Evolutionary conservation across 1,140 invertebrate genomes (phyloP).

Genomic region (Aphaenogaster floridana): DNA sequence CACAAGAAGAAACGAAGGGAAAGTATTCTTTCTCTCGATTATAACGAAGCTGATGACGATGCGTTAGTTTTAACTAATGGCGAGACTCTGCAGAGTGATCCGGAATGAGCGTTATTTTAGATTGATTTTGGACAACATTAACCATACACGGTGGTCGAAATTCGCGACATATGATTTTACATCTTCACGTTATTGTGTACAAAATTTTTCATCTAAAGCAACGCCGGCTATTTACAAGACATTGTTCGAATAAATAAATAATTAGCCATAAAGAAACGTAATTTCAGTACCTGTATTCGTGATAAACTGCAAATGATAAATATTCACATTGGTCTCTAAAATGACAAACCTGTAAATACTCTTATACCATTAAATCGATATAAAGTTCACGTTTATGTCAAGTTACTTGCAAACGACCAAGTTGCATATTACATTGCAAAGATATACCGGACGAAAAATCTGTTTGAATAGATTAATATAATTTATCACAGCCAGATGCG

Average conservation of each 20-base stretch:
- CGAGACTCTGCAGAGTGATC: conserved; percentile 87
- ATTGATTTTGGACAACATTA: conserved; percentile 64
- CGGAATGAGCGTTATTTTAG: conserved; percentile 77
- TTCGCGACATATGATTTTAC: conserved; percentile 31
- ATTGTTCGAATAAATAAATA: conserved; percentile 45
- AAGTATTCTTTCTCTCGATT: conserved; percentile 90
- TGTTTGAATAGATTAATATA: conserved; percentile 3
- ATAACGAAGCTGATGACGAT: conserved; percentile 90
- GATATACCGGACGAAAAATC: conserved; percentile 21
- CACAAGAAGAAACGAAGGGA: conserved; percentile 89
- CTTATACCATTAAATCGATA: conserved; percentile 42
- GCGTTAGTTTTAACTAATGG: conserved; percentile 87
- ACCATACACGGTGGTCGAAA: conserved; percentile 41
- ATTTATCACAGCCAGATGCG: conserved; percentile 21
- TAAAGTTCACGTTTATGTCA: conserved; percentile 55
- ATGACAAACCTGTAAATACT: conserved; percentile 65
- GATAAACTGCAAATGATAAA: conserved; percentile 49
- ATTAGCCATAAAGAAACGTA: conserved; percentile 49
- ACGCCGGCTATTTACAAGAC: conserved; percentile 9
- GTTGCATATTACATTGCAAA: conserved; percentile 39
- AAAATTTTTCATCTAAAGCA: conserved; percentile 43
- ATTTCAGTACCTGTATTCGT: conserved; percentile 54
- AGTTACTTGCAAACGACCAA: conserved; percentile 49
- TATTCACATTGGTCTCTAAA: conserved; percentile 46
- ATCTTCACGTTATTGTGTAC: conserved; percentile 18